Percentiles rank a stretch among this genome's conserved stretches.
phyloP scores from a whole-genome alignment of 2,113 vertebrate genomes.

The Mastomys coucha region DNA sequence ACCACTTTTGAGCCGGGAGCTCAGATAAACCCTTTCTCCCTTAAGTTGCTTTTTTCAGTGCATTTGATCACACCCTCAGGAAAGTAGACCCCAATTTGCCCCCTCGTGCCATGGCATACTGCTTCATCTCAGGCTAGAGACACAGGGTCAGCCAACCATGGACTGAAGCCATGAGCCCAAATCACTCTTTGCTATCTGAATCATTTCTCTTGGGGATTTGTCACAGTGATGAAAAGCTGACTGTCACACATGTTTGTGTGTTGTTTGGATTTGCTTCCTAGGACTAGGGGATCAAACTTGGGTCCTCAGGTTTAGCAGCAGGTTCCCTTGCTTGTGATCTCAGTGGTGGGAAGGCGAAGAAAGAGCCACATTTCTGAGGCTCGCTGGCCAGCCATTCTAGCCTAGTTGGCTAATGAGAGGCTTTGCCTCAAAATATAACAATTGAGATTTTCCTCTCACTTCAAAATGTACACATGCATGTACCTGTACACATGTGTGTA shows the following conservation, averaged over 20 bases:
- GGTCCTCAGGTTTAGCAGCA: too few species aligned
- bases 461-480: background rate
- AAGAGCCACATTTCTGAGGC: background rate
- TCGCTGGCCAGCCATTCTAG: background rate
- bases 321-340: background rate
- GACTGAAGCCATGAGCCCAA: background rate
- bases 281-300: background rate
- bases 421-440: background rate
- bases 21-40: background rate
- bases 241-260: background rate
- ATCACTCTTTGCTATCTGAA: background rate
- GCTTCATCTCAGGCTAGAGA: background rate
- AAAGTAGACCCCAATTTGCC: background rate
- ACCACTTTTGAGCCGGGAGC: background rate
- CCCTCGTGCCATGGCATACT: too few species aligned
- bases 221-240: background rate
- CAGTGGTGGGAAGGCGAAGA: background rate
- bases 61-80: background rate
- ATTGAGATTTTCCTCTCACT: background rate
- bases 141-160: too few species aligned
- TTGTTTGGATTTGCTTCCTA: conserved; percentile 39
- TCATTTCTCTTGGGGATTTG: background rate
- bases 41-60: background rate
- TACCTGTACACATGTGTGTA: background rate
- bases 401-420: background rate